A percentile compares a stretch with the other conserved stretches of the same genome.
These are phyloP conservation scores for Drymodes brunneopygia DNA, from an alignment of 2,113 vertebrate genomes.

Conservation along the genomic window DNA sequence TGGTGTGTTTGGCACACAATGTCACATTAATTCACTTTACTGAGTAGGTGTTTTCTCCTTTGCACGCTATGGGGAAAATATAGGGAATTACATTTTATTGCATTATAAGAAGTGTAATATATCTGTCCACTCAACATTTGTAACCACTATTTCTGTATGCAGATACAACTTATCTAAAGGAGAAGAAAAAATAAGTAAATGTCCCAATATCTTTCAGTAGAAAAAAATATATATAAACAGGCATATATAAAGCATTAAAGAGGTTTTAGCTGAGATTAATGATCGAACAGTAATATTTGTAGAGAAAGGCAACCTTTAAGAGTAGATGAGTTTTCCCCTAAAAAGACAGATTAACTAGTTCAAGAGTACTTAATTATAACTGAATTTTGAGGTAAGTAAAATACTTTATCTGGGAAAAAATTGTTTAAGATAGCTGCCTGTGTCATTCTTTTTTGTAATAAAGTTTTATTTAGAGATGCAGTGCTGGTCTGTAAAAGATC, in stretches of 20 bases:
- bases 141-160: background rate
- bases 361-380: background rate
- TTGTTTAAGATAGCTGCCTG: background rate
- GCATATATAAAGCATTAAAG: background rate
- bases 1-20: background rate
- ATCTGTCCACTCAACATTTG: background rate
- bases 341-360: background rate
- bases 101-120: background rate
- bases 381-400: background rate
- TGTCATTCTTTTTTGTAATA: background rate
- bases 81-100: background rate
- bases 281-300: background rate
- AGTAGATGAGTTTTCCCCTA: background rate
- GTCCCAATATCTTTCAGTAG: background rate
- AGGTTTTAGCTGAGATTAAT: background rate
- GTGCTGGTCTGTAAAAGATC: background rate
- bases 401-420: background rate
- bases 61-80: background rate
- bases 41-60: background rate
- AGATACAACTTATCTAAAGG: background rate
- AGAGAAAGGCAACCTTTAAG: background rate
- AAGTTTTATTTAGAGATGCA: background rate
- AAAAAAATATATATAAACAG: background rate
- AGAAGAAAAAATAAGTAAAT: background rate
- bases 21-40: background rate